These are phyloP conservation scores for Pinctada fucata DNA, from an alignment of 2,888 invertebrate genomes.

Conservation along the genomic window DNA sequence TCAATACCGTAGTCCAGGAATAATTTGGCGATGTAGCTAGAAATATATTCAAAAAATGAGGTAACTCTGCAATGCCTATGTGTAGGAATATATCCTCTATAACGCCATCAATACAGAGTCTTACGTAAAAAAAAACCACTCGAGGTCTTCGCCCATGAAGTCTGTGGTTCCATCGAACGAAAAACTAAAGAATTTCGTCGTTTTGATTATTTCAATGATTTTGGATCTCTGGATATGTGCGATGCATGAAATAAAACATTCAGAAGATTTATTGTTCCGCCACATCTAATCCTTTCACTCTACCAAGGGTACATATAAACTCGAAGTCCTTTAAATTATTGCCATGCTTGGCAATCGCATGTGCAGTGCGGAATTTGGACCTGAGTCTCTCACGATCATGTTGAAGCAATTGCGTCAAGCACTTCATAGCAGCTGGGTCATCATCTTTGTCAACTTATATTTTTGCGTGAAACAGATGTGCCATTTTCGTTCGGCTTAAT, in stretches of 20 bases:
- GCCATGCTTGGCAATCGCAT: constrained; percentile 5
- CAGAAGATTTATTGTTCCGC: constrained; percentile 4
- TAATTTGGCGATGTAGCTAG: background rate
- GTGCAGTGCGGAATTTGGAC: constrained; percentile 8
- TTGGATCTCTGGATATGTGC: background rate
- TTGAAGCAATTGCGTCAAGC: background rate
- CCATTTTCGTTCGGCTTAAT: background rate
- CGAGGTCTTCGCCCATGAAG: constrained; percentile 16
- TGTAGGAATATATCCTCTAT: constrained; percentile 8
- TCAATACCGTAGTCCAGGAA: background rate
- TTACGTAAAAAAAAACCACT: background rate
- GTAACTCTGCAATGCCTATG: constrained; percentile 1
- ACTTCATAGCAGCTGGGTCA: background rate
- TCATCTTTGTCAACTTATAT: background rate
- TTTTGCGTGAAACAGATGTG: background rate
- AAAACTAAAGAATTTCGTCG: background rate
- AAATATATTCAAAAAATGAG: background rate
- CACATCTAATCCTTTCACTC: constrained; percentile 7
- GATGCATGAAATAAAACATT: constrained; percentile 1
- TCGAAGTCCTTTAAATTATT: background rate
- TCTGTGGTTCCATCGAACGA: constrained; percentile 1
- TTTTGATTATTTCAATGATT: background rate
- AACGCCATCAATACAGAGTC: background rate
- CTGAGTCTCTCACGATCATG: background rate
- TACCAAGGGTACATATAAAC: constrained; percentile 7